A percentile compares a stretch with the other conserved stretches of the same genome.
phyloP scores from a whole-genome alignment of 2,888 invertebrate species.

The Seira musarum region DNA sequence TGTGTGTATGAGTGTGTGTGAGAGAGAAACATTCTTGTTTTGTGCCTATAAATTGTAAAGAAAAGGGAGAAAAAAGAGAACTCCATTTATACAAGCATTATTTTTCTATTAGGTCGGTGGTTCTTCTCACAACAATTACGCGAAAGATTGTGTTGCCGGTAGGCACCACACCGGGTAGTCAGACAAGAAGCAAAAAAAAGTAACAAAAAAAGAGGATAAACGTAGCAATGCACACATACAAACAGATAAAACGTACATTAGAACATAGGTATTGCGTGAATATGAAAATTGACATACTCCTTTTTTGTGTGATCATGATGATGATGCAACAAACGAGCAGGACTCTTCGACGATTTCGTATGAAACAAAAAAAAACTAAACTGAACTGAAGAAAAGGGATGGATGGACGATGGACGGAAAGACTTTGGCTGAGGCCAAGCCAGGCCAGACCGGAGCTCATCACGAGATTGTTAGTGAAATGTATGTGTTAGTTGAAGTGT shows the following conservation, averaged over 20 bases:
- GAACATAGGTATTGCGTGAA: conserved; percentile 26
- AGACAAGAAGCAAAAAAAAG: conserved; percentile 20
- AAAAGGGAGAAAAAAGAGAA: conserved; percentile 21
- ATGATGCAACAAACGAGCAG: conserved; percentile 43
- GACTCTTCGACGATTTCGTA: conserved; percentile 5
- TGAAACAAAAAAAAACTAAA: neutral
- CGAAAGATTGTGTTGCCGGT: conserved; percentile 54
- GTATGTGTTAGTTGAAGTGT: conserved; percentile 62
- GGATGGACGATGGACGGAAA: conserved; percentile 35
- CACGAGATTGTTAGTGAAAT: conserved; percentile 58
- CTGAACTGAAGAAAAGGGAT: conserved; percentile 17
- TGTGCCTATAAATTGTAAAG: conserved; percentile 9
- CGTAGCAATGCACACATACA: conserved; percentile 2
- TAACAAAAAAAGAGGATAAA: neutral
- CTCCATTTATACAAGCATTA: conserved; percentile 28
- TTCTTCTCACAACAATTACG: conserved; percentile 54
- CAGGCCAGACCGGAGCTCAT: conserved; percentile 26
- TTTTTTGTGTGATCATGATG: conserved; percentile 33
- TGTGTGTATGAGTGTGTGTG: neutral
- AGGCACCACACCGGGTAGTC: conserved; percentile 61
- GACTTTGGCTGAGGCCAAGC: neutral
- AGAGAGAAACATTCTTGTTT: neutral
- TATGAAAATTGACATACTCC: conserved; percentile 39
- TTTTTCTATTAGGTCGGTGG: conserved; percentile 56
- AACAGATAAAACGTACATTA: conserved; percentile 1